Conservation (phyloP, 2,113 vertebrate species). For the Siniperca knerii region DNA sequence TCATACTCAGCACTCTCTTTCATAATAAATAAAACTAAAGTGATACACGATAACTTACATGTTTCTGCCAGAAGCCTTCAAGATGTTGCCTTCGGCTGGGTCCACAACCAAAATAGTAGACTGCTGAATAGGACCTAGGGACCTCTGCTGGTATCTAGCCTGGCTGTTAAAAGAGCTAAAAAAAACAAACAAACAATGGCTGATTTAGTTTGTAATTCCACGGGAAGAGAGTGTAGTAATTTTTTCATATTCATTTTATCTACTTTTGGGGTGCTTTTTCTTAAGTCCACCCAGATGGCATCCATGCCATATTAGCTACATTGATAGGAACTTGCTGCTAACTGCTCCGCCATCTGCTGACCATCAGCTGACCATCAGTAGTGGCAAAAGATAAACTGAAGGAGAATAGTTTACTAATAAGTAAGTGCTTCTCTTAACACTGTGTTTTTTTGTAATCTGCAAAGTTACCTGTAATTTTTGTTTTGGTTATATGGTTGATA, state of each 20-base stretch:
- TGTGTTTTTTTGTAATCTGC: background rate
- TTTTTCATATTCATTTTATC: background rate
- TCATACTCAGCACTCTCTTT: background rate
- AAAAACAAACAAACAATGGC: constrained; percentile 22
- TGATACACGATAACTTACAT: constrained; percentile 83
- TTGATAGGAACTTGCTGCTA: background rate
- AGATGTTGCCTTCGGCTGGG: constrained; percentile 86
- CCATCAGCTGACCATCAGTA: background rate
- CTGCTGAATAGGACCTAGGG: constrained; percentile 93
- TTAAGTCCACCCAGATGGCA: background rate
- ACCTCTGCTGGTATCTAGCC: constrained; percentile 90
- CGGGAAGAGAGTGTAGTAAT: background rate
- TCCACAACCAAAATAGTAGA: constrained; percentile 92
- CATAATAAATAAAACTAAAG: background rate
- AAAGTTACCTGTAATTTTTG: background rate
- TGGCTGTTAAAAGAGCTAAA: constrained; percentile 91
- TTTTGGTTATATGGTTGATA: background rate
- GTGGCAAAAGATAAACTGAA: background rate
- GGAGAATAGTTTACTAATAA: background rate
- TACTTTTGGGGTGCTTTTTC: background rate
- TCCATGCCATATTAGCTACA: background rate
- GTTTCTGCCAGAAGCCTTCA: constrained; percentile 90
- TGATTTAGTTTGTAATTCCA: background rate
- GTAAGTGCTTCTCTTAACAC: background rate
- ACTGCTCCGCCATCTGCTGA: background rate